Evolutionary conservation across 1,140 invertebrate species (phyloP), one percentile per base, ranked within the genome.

Genomic region (Bombus huntii): DNA sequence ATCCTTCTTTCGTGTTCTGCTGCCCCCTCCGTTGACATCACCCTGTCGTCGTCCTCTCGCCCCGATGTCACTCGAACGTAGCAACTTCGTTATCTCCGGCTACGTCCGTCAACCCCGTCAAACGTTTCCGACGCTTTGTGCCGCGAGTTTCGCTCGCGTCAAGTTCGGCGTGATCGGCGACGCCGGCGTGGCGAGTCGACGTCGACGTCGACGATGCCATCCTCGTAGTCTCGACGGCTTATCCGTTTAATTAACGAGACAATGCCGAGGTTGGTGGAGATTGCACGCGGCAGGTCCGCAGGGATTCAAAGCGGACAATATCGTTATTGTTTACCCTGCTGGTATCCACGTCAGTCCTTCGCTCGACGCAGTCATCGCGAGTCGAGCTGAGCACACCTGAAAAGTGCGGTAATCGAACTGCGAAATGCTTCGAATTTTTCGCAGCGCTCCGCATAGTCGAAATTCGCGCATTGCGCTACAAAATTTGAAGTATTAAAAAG

Each of bases 191-290:
- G 77, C 18, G 73, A 28, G 53, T 37, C 57, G 81, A n/a, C 85
- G 59, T 72, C 68, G 85, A 57, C 73, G 39, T 71, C 85, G 81
- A 34, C 62, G 78, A 71, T 53, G 42, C 3, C 44, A 31, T 37
- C 57, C 44, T 77, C 74, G 59, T 59, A 77, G 89, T 85, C 85
- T 82, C 90, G 87, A 88, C 90, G 91, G 94, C 92, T 94, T 95
- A 94, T 95, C 94, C 93, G 90, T 95, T 95, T 94, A 95, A 95
- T 95, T 95, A 95, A 94, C 93, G 90, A 91, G 92, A 95, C 94
- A 95, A 94, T 95, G 88, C 87, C 75, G 86, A 90, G 88, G 81
- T 76, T 87, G 59, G 88, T 85, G 70, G 25, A 89, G 90, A 91
- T 90, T 90, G 91, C 77, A 88, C 85, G 86, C 85, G 89, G 82